Evolutionary conservation across 1,140 invertebrate genomes (phyloP).

Genomic region (Drosophila oshimai): DNA sequence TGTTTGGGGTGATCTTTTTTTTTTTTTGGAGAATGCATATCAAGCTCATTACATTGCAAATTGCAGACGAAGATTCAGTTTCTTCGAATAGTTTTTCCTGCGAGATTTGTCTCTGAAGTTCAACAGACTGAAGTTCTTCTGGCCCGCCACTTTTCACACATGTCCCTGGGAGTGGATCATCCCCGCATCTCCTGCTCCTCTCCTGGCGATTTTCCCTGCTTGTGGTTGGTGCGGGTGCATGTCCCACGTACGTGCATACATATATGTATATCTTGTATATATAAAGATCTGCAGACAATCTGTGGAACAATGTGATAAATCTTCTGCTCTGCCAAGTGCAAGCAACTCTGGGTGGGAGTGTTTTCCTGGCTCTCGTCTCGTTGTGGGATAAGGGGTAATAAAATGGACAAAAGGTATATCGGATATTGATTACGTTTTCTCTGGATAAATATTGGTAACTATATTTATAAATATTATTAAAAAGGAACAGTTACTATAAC

Average conservation of each 20-base stretch:
- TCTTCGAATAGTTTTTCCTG: slow-evolving; percentile 45
- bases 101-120: slow-evolving; percentile 53
- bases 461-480: background rate
- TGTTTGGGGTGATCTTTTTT: slow-evolving; percentile 53
- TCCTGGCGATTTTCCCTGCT: slow-evolving; percentile 31
- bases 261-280: slow-evolving; percentile 23
- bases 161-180: slow-evolving; percentile 26
- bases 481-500: too few species aligned
- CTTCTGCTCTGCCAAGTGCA: slow-evolving; percentile 61
- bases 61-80: slow-evolving; percentile 56
- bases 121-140: slow-evolving; percentile 56
- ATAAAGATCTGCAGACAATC: slow-evolving; percentile 77
- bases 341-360: slow-evolving; percentile 73
- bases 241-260: slow-evolving; percentile 26
- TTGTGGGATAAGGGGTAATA: slow-evolving; percentile 4
- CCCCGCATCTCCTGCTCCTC: slow-evolving; percentile 1
- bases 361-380: slow-evolving; percentile 39
- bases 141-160: slow-evolving; percentile 38
- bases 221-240: slow-evolving; percentile 76
- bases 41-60: slow-evolving; percentile 76
- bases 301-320: slow-evolving; percentile 81
- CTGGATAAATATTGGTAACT: too few species aligned
- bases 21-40: slow-evolving; percentile 72
- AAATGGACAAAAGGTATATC: slow-evolving; percentile 1
- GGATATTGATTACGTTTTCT: background rate